Conservation (phyloP, 2,113 vertebrate species). For the Dromiciops gliroides region DNA sequence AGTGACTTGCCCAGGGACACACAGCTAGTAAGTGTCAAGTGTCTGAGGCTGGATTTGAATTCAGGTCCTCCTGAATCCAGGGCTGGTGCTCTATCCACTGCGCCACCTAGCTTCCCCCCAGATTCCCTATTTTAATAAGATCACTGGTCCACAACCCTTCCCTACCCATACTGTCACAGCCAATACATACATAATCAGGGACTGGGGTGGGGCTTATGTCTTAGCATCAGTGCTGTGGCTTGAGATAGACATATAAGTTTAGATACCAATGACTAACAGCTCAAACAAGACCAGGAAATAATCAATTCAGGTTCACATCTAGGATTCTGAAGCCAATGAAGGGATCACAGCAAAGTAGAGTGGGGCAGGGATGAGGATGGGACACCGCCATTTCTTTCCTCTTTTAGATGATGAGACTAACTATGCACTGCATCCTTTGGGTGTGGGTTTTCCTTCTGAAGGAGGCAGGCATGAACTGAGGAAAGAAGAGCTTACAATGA, state of each 20-base stretch:
- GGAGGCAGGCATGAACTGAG: background rate
- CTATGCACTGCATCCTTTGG: background rate
- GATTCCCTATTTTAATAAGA: background rate
- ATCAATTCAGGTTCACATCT: background rate
- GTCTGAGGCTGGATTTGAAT: too few relatives aligned
- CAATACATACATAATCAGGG: background rate
- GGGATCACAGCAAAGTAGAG: background rate
- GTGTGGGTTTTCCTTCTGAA: background rate
- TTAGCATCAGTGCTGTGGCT: background rate
- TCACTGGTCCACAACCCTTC: background rate
- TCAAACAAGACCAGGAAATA: background rate
- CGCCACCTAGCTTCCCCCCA: too few relatives aligned
- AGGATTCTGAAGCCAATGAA: background rate
- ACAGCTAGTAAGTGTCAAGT: too few relatives aligned
- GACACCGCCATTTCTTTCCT: background rate
- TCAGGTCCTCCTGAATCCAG: too few relatives aligned
- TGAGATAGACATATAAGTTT: background rate
- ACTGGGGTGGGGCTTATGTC: background rate
- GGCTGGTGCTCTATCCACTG: too few relatives aligned
- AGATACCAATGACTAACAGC: background rate
- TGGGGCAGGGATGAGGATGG: background rate
- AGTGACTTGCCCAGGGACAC: too few relatives aligned
- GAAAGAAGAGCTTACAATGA: background rate
- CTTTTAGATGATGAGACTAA: background rate
- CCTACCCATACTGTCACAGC: background rate